Conservation (phyloP, 2,888 invertebrate species). For the Carabus problematicus region DNA sequence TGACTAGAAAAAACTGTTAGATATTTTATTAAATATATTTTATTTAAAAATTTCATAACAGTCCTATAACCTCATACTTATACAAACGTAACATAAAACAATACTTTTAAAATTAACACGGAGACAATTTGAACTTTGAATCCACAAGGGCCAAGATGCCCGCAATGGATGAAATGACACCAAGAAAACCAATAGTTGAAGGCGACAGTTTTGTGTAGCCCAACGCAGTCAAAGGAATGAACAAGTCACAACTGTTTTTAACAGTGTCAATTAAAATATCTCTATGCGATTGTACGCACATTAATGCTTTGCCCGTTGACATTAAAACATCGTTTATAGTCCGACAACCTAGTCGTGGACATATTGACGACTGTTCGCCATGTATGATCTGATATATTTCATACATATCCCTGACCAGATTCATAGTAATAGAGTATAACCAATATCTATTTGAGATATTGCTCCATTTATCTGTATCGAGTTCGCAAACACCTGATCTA, state of each 20-base stretch:
- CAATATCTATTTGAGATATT: conserved; percentile 80
- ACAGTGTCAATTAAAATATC: conserved; percentile 81
- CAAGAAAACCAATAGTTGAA: conserved; percentile 78
- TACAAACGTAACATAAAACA: conserved; percentile 20
- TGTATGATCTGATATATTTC: conserved; percentile 75
- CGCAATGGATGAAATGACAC: conserved; percentile 81
- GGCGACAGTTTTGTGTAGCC: conserved; percentile 81
- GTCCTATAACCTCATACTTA: conserved; percentile 16
- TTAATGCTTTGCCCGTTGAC: conserved; percentile 47
- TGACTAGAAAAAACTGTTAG: background rate
- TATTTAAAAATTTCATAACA: conserved; percentile 12
- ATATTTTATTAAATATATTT: conserved; percentile 9
- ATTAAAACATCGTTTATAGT: conserved; percentile 49
- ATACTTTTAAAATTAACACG: conserved; percentile 56
- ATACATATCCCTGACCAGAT: conserved; percentile 82
- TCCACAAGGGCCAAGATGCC: conserved; percentile 79
- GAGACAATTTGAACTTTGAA: conserved; percentile 78
- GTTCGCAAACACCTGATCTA: conserved; percentile 70
- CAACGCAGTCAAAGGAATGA: conserved; percentile 83
- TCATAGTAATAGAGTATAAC: conserved; percentile 82
- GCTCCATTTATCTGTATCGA: conserved; percentile 80
- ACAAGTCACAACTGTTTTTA: conserved; percentile 86
- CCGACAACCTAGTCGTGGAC: conserved; percentile 47
- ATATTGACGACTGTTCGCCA: conserved; percentile 54
- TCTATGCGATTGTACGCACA: conserved; percentile 60